A percentile compares a stretch with the other conserved stretches of the same genome.
phyloP scores from a whole-genome alignment of 2,888 invertebrate genomes.

The Melanchra persicariae region DNA sequence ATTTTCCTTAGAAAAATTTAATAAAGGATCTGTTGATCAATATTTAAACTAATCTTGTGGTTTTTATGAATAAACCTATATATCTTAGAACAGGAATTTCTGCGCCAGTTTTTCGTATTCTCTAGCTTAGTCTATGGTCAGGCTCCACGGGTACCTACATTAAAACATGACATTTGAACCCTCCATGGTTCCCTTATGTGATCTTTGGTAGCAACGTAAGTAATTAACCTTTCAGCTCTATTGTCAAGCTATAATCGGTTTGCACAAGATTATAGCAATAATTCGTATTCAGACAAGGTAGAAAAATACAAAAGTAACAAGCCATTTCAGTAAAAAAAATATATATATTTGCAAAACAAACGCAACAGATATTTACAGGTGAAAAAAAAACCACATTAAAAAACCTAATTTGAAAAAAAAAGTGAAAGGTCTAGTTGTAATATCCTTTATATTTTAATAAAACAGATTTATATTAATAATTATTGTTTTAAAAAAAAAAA shows the following conservation, averaged over 20 bases:
- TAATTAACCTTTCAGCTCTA: not conserved
- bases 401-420: not conserved
- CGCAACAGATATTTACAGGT: slow-evolving; percentile 33
- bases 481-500: not conserved
- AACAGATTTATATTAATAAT: too few species aligned
- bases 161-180: not conserved
- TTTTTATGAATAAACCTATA: too few species aligned
- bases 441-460: not conserved
- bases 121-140: slow-evolving; percentile 29
- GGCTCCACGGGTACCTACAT: not conserved
- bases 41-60: too few species aligned
- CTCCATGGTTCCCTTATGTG: not conserved
- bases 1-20: too few species aligned
- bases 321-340: not conserved
- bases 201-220: slow-evolving; percentile 6
- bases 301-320: not conserved
- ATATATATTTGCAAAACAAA: slow-evolving; percentile 17
- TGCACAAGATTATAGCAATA: too few species aligned
- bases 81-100: not conserved
- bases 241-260: not conserved
- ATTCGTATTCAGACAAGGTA: not conserved
- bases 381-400: slow-evolving; percentile 7
- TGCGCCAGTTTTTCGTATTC: slow-evolving; percentile 14
- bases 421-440: not conserved
- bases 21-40: too few species aligned